phyloP scores from a whole-genome alignment of 1,140 invertebrate genomes.

The Oedothorax gibbosus region DNA sequence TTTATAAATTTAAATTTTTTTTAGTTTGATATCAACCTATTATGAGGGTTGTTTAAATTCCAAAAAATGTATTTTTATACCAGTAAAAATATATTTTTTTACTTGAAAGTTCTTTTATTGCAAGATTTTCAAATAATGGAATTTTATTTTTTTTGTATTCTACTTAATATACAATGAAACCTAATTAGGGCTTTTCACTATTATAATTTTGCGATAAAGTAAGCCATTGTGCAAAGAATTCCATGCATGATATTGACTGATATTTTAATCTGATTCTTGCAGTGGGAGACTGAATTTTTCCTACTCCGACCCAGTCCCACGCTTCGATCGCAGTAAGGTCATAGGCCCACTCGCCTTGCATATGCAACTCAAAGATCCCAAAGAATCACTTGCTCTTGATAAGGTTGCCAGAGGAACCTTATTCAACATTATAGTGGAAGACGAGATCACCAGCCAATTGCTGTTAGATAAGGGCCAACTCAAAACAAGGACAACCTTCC shows the following conservation, averaged over 20 bases:
- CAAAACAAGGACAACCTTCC: conserved; percentile 81
- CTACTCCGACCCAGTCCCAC: conserved; percentile 80
- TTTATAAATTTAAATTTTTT: no score
- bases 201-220: no score
- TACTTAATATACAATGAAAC: no score
- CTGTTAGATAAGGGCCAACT: conserved; percentile 86
- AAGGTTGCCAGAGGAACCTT: conserved; percentile 88
- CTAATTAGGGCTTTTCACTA: no score
- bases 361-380: conserved; percentile 80
- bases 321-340: conserved; percentile 83
- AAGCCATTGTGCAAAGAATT: no score
- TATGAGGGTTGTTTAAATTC: no score
- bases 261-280: not conserved
- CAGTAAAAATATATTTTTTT: no score
- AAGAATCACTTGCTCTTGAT: conserved; percentile 83
- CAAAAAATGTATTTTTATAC: no score
- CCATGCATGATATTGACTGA: not conserved
- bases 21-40: no score
- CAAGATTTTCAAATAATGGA: no score
- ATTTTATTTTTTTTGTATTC: no score
- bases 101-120: no score
- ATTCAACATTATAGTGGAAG: conserved; percentile 92
- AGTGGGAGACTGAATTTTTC: conserved; percentile 73
- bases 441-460: conserved; percentile 84
- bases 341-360: conserved; percentile 83